These are phyloP conservation scores for Pterostichus niger DNA, from an alignment of 2,888 invertebrate genomes.

Conservation along the genomic window DNA sequence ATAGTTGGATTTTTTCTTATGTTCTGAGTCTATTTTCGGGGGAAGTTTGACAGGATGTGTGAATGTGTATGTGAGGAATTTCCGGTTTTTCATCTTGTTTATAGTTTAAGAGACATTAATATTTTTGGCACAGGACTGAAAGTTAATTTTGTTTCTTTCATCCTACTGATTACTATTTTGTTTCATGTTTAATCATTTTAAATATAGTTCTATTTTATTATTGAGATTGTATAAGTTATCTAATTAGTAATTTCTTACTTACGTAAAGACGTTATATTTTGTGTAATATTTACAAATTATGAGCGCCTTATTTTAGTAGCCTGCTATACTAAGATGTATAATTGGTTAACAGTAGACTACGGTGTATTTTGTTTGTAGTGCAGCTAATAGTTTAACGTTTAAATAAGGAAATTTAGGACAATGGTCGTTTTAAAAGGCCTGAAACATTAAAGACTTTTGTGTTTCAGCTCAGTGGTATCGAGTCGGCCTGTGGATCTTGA, in stretches of 20 bases:
- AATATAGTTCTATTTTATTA: neutral
- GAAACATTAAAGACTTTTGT: too few relatives aligned
- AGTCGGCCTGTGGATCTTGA: too few relatives aligned
- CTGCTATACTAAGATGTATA: too few relatives aligned
- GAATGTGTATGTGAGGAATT: constrained; percentile 1
- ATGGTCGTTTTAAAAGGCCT: too few relatives aligned
- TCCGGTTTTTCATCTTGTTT: constrained; percentile 14
- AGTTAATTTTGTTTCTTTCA: constrained; percentile 12
- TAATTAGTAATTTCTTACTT: neutral
- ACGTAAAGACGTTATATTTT: too few relatives aligned
- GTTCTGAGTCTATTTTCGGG: constrained; percentile 9
- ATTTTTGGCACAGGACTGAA: neutral
- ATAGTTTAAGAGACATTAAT: constrained; percentile 29
- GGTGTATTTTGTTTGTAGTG: too few relatives aligned
- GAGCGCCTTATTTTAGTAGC: too few relatives aligned
- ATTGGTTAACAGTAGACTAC: too few relatives aligned
- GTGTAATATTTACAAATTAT: too few relatives aligned
- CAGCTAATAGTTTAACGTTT: too few relatives aligned
- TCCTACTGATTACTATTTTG: neutral
- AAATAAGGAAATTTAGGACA: too few relatives aligned
- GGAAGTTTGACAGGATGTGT: constrained; percentile 6
- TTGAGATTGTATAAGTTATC: neutral
- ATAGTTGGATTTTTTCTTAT: neutral
- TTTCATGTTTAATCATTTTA: constrained; percentile 14
- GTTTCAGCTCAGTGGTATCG: too few relatives aligned